phyloP scores from a whole-genome alignment of 1,140 invertebrate species.

The Hycleus cichorii region DNA sequence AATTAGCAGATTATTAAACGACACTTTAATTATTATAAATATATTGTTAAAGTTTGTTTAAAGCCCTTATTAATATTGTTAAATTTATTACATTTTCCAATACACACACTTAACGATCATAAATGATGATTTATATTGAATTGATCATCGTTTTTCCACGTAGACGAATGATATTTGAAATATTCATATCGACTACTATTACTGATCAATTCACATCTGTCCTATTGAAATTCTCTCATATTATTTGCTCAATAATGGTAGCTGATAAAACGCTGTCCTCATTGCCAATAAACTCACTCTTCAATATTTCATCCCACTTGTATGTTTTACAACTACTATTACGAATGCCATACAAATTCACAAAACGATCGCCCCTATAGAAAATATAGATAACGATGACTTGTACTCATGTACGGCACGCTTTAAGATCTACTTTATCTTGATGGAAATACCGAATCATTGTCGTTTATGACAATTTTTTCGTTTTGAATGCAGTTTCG shows the following conservation, averaged over 20 bases:
- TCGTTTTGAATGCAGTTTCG: too few relatives aligned
- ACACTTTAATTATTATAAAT: background rate
- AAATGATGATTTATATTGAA: too few relatives aligned
- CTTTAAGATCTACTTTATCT: constrained; percentile 9
- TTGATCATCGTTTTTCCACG: too few relatives aligned
- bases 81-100: too few relatives aligned
- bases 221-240: constrained; percentile 9
- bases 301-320: background rate
- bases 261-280: background rate
- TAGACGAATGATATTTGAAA: constrained; percentile 12
- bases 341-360: constrained; percentile 6
- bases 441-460: background rate
- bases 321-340: background rate
- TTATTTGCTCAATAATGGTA: constrained; percentile 3
- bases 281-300: constrained; percentile 4
- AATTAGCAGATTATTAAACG: background rate
- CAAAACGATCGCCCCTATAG: background rate
- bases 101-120: too few relatives aligned
- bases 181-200: constrained; percentile 15
- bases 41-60: too few relatives aligned
- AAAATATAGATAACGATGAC: too few relatives aligned
- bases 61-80: too few relatives aligned
- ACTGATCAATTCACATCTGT: too few relatives aligned
- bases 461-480: too few relatives aligned
- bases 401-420: too few relatives aligned